Evolutionary conservation across 2,888 invertebrate species (phyloP).

Genomic region (Eubasilissa splendida): DNA sequence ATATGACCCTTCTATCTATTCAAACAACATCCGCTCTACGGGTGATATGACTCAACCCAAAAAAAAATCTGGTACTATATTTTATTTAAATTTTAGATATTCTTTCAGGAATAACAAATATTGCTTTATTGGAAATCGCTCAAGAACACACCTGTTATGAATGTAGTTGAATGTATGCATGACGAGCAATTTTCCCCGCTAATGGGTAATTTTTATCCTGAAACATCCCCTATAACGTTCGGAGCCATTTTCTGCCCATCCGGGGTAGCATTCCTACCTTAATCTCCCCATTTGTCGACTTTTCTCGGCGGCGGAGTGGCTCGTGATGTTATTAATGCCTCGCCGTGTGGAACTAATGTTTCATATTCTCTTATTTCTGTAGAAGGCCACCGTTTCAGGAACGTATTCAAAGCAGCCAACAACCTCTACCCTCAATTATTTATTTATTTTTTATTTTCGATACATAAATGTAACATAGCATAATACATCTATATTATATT

Average conservation of each 20-base stretch:
- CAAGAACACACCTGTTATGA: conserved; percentile 1
- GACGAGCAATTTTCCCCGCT: background rate
- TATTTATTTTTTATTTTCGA: no score
- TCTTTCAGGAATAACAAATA: no score
- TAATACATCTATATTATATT: no score
- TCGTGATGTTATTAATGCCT: conserved; percentile 56
- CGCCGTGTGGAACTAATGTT: conserved; percentile 58
- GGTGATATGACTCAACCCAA: no score
- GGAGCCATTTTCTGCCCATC: conserved; percentile 19
- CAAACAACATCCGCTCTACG: no score
- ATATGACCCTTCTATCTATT: no score
- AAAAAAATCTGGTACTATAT: no score
- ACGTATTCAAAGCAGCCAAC: background rate
- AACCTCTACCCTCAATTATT: no score
- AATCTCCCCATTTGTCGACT: conserved; percentile 48
- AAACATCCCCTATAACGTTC: no score
- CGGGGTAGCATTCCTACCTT: conserved; percentile 51
- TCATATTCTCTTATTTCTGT: conserved; percentile 54
- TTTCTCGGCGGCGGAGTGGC: conserved; percentile 40
- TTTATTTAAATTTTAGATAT: no score
- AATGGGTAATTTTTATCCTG: conserved; percentile 16
- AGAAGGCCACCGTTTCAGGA: background rate
- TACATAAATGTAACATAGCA: no score
- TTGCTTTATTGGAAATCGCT: background rate
- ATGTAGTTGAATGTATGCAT: conserved; percentile 22